Percentiles rank a stretch among this genome's conserved stretches.
Evolutionary conservation across 2,888 invertebrate species (phyloP).

Genomic region (Pristionchus mayeri): DNA sequence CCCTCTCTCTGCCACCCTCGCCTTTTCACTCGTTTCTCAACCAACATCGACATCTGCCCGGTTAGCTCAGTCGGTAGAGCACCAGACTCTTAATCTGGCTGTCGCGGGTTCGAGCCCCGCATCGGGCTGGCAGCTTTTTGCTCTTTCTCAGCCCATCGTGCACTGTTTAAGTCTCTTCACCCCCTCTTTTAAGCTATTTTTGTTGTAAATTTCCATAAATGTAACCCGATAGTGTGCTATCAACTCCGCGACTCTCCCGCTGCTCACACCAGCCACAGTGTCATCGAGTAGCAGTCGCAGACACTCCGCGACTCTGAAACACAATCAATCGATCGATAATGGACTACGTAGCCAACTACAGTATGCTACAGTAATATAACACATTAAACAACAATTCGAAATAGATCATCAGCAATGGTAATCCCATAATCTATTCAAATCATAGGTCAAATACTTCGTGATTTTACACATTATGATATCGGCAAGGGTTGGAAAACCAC

Average conservation of each 20-base stretch:
- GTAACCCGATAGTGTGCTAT: slow-evolving; percentile 69
- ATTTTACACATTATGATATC: too few species aligned
- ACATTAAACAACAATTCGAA: neutral
- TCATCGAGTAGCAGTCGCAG: slow-evolving; percentile 62
- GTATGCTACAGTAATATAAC: neutral
- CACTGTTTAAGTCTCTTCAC: neutral
- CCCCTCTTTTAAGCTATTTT: neutral
- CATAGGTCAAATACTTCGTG: too few species aligned
- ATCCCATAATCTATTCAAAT: too few species aligned
- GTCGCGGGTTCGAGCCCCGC: slow-evolving; percentile 58
- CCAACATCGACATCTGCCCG: slow-evolving; percentile 36
- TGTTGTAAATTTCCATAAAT: slow-evolving; percentile 11
- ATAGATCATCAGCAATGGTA: too few species aligned
- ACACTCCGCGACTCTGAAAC: slow-evolving; percentile 50
- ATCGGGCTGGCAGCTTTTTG: slow-evolving; percentile 39
- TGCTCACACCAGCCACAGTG: slow-evolving; percentile 60
- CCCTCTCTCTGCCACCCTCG: neutral
- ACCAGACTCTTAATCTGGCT: slow-evolving; percentile 68
- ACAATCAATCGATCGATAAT: neutral
- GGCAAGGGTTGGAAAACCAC: too few species aligned
- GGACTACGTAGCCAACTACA: neutral
- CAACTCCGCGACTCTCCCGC: slow-evolving; percentile 61
- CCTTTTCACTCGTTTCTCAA: neutral
- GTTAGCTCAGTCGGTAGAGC: slow-evolving; percentile 65
- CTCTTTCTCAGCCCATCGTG: too few species aligned